Evolutionary conservation across 1,140 invertebrate genomes (phyloP), one percentile per base, ranked within the genome.

Genomic region (Rhagoletis zephyria): DNA sequence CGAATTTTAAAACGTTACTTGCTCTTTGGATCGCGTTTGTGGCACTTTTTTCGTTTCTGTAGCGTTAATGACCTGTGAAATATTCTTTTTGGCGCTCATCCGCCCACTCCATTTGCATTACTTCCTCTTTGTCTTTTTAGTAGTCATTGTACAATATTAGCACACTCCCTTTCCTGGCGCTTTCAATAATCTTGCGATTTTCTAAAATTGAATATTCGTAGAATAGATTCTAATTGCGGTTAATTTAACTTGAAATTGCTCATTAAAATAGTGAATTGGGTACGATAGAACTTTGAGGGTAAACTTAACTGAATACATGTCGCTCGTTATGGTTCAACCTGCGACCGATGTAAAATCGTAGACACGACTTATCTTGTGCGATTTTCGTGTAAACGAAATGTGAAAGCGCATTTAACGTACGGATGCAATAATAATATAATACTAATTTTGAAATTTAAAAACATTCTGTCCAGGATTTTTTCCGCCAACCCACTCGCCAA

Each of bases 201-300:
- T 19, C 19, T 81, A 16, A 7, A 5, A 51, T 42, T 51, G 45
- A 16, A 81, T 56, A 19, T 81, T 51, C 1, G 48, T 59, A 12
- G 56, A 81, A 81, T 81, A 56, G 74, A 81, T 81, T 81, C 74
- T 81, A 81, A 81, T 81, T 81, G 74, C 48, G 74, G 48, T 81
- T 81, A 81, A 59, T 81, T 81, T 81, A 42, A 42, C 74, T 81
- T 81, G 45, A 81, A 51, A 81, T 81, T 56, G 16, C 74, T 81
- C 19, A 81, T 81, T 81, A 81, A 16, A 81, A 9, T n/a, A 14
- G 61, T 63, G 61, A 63, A 63, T 63, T n/a, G 16, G 61, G 2
- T 63, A 63, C 4, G 61, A 4, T 63, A 1, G 1, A 14, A 30
- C n/a, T 14, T 16, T 14, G n/a, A n/a, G 61, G 61, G 30, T 30